Base-by-base conservation (phyloP, 2,888 invertebrate species). In the Ptilodon capucinus region DNA sequence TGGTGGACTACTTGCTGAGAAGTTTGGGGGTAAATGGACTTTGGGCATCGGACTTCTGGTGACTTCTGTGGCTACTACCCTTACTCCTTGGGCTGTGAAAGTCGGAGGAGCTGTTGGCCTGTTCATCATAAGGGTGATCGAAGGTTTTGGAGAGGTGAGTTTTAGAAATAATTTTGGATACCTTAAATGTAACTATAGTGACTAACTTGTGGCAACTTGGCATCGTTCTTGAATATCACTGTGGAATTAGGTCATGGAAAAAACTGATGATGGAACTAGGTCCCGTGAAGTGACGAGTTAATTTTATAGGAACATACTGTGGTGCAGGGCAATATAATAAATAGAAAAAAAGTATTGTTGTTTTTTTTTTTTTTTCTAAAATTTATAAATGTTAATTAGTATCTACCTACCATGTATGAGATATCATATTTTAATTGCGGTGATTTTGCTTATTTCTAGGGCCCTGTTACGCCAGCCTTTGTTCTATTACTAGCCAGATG, bases 1-100 rank as follows among this genome's bases (percentile, higher is more conserved):
- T 0, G 97, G 97, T 38, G 97, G 97, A 45, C 89, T 95, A 43
- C 73, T 97, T 30, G 95, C 97, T 0, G 96, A 96, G 67, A 94
- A 92, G 64, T 95, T 95, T 66, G 97, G 97, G 11, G 97, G 97
- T 0, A 97, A 97, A 82, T 95, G 96, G 91, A 93, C 96, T 0
- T 86, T 97, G 21, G 96, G 96, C 0, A 66, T 95, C 16, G 97
- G 97, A 11, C 92, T 97, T 21, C 81, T 97, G 0, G 91, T 93
- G 1, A 96, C 97, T 0, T 96, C 96, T 0, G 61, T 97, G 7
- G 94, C 97, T 40, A 97, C 97, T 0, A 73, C 95, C 0, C 65
- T 96, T 0, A 97, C 97, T 0, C 97, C 97, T 0, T 65, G 93
- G 43, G 93, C 94, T 7, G 95, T 96, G 0, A 71, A 84, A 0